Conservation (phyloP, 2,113 vertebrate species). For the Aptenodytes forsteri region DNA sequence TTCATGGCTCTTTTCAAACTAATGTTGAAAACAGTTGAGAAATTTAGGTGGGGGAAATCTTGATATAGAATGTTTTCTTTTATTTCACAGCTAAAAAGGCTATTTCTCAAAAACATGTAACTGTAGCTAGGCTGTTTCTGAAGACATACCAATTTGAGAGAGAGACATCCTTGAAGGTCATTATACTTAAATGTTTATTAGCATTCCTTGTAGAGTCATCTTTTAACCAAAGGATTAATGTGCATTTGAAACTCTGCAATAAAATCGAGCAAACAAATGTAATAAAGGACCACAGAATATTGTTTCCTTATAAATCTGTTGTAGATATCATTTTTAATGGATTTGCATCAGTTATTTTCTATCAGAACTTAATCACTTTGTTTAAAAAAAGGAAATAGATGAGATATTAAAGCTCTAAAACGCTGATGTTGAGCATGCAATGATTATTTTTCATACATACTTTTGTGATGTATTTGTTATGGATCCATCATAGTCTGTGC, state of each 20-base stretch:
- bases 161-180: background rate
- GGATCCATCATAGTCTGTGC: background rate
- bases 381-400: background rate
- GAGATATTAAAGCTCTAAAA: background rate
- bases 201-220: background rate
- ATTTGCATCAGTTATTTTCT: background rate
- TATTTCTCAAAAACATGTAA: background rate
- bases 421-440: background rate
- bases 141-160: background rate
- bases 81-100: background rate
- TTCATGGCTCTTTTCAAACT: background rate
- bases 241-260: background rate
- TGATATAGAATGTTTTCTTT: background rate
- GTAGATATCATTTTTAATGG: background rate
- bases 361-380: background rate
- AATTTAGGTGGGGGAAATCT: background rate
- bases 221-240: background rate
- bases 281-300: background rate
- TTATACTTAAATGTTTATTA: background rate
- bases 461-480: background rate
- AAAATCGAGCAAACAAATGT: background rate
- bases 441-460: background rate
- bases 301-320: background rate
- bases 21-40: background rate
- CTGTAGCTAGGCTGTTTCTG: background rate